Evolutionary conservation across 2,113 vertebrate genomes (phyloP).

Genomic region (Upupa epops): DNA sequence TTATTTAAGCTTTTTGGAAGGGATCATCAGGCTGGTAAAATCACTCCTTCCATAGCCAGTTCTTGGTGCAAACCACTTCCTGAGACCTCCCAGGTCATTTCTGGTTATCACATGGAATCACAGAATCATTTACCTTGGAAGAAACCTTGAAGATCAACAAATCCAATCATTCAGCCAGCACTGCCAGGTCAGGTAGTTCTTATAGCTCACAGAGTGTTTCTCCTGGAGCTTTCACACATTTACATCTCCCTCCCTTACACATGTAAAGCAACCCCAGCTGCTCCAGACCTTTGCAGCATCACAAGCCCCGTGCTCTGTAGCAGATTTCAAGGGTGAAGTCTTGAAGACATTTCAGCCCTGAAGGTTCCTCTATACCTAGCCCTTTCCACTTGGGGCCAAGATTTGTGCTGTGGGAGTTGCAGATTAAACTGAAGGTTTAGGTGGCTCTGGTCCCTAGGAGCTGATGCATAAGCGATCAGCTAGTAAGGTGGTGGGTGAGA

Average conservation of each 20-base stretch:
- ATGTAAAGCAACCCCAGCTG: neutral
- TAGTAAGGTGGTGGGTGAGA: accelerated
- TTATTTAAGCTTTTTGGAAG: neutral
- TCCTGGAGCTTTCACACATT: neutral
- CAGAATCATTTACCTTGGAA: too few relatives aligned
- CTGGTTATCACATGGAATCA: too few relatives aligned
- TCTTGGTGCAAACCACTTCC: neutral
- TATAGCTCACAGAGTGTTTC: accelerated
- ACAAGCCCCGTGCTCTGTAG: neutral
- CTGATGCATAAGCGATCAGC: accelerated
- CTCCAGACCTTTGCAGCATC: neutral
- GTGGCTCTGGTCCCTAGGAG: neutral
- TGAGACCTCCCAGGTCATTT: too few relatives aligned
- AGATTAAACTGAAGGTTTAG: accelerated
- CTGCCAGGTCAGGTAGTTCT: neutral
- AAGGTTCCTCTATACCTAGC: neutral
- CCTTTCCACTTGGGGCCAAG: neutral
- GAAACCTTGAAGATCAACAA: too few relatives aligned
- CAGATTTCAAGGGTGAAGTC: too few relatives aligned
- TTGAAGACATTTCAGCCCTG: too few relatives aligned
- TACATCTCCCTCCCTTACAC: neutral
- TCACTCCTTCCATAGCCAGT: accelerated
- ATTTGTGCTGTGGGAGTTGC: neutral
- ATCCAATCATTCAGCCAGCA: too few relatives aligned
- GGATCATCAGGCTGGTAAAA: neutral